Evolutionary conservation across 2,888 invertebrate species (phyloP).

Genomic region (Heliconius aoede): DNA sequence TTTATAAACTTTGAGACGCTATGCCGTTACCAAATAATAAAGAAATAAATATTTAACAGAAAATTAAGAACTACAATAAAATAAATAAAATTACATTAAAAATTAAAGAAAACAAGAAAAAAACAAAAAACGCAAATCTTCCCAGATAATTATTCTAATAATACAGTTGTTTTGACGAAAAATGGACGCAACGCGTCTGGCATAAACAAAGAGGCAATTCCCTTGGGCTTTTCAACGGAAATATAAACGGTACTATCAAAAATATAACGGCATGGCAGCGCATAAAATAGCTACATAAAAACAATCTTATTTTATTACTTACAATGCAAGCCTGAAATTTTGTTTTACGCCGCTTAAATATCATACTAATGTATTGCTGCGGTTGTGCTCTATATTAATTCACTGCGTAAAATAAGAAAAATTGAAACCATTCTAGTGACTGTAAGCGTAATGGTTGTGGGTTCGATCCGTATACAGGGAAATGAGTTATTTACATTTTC

Average conservation of each 20-base stretch:
- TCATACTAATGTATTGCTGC: slow-evolving; percentile 28
- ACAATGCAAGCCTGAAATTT: slow-evolving; percentile 43
- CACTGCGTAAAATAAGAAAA: background rate
- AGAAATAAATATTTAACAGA: too few species aligned
- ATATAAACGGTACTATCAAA: slow-evolving; percentile 41
- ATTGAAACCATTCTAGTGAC: background rate
- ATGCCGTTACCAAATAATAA: too few species aligned
- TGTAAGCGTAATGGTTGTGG: background rate
- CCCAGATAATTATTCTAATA: background rate
- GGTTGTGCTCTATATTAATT: slow-evolving; percentile 29
- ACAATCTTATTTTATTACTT: slow-evolving; percentile 49
- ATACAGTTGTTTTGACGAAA: slow-evolving; percentile 12
- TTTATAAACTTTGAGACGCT: too few species aligned
- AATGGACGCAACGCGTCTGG: slow-evolving; percentile 14
- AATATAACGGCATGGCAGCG: slow-evolving; percentile 35
- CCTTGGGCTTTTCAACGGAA: slow-evolving; percentile 33
- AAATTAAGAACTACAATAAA: background rate
- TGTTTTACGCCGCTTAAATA: slow-evolving; percentile 47
- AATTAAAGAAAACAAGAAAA: background rate
- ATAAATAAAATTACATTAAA: too few species aligned
- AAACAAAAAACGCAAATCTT: background rate
- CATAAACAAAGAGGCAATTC: slow-evolving; percentile 32
- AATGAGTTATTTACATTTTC: background rate
- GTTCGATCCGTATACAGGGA: background rate
- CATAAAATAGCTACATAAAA: slow-evolving; percentile 47